Evolutionary conservation across 2,888 invertebrate genomes (phyloP).

Genomic region (Chaitophorus viminalis): DNA sequence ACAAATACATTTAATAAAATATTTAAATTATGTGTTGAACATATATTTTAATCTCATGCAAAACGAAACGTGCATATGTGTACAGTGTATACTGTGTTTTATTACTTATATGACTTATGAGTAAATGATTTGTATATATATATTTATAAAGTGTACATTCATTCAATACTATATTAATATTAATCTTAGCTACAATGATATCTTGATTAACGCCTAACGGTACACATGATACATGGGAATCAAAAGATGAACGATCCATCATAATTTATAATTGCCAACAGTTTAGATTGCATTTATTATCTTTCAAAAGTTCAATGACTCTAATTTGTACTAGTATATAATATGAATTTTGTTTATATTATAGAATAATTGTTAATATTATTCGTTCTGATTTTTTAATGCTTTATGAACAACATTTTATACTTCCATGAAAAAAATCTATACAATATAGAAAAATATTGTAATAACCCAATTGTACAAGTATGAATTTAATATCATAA

Average conservation of each 20-base stretch:
- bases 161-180: conserved; percentile 20
- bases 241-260: conserved; percentile 18
- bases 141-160: background rate
- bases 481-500: too few species aligned
- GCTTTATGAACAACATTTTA: too few species aligned
- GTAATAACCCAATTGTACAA: too few species aligned
- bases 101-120: too few species aligned
- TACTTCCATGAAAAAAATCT: too few species aligned
- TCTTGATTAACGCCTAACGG: conserved; percentile 40
- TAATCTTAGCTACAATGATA: background rate
- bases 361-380: background rate
- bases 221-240: background rate
- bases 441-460: too few species aligned
- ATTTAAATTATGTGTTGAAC: background rate
- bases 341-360: background rate
- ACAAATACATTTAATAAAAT: background rate
- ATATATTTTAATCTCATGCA: background rate
- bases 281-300: background rate
- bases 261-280: conserved; percentile 44
- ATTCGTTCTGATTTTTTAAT: background rate
- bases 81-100: background rate
- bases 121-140: background rate
- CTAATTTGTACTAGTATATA: background rate
- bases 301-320: conserved; percentile 26
- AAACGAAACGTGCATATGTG: background rate